Evolutionary conservation across 2,113 vertebrate species (phyloP).

Genomic region (Trematocara macrostoma): DNA sequence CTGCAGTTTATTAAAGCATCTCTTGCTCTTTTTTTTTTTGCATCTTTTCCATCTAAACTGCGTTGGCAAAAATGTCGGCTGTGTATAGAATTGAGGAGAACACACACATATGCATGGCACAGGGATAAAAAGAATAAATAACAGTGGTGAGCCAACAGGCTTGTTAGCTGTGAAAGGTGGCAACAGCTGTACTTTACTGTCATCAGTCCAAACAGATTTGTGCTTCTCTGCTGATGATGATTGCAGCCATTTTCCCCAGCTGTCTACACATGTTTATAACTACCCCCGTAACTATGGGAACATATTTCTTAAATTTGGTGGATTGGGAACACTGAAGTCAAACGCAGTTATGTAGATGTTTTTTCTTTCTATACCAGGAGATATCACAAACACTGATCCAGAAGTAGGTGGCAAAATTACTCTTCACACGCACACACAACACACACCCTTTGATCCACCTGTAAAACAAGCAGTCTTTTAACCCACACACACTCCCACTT

Average conservation of each 20-base stretch:
- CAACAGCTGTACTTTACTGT: constrained; percentile 16
- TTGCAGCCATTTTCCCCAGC: neutral
- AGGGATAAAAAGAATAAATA: neutral
- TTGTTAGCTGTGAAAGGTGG: neutral
- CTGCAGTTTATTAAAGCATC: neutral
- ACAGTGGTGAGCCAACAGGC: neutral
- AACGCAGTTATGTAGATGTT: neutral
- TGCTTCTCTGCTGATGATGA: constrained; percentile 10
- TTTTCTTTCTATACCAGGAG: neutral
- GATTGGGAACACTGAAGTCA: neutral
- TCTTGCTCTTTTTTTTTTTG: neutral
- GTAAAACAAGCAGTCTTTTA: constrained; percentile 26
- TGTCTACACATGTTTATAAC: constrained; percentile 5
- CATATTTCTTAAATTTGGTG: neutral
- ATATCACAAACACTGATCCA: neutral
- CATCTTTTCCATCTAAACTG: neutral
- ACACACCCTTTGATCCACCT: constrained; percentile 15
- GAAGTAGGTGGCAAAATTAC: neutral
- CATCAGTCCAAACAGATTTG: constrained; percentile 7
- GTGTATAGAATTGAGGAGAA: neutral
- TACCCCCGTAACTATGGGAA: neutral
- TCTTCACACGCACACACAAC: neutral
- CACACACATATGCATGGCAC: neutral
- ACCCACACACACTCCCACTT: constrained; percentile 42
- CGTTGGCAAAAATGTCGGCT: neutral